A percentile compares a stretch with the other conserved stretches of the same genome.
Evolutionary conservation across 2,113 vertebrate species (phyloP).

Genomic region (Poeciliopsis occidentalis): DNA sequence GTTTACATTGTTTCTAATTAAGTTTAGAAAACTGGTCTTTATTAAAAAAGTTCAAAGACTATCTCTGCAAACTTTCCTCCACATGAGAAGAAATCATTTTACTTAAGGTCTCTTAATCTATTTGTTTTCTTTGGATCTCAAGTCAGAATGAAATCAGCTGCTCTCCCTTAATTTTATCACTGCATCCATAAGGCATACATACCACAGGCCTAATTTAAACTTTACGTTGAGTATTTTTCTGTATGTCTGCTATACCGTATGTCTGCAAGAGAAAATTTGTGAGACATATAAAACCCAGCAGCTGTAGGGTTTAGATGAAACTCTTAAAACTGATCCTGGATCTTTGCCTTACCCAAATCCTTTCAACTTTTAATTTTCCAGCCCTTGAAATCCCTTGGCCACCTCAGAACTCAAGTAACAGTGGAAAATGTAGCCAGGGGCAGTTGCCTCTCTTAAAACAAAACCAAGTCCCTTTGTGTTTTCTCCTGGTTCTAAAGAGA

Average conservation of each 20-base stretch:
- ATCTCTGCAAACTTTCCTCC: background rate
- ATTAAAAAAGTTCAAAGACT: background rate
- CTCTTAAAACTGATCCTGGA: slow-evolving; percentile 12
- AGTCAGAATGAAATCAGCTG: background rate
- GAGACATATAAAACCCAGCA: background rate
- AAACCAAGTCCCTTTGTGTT: slow-evolving; percentile 69
- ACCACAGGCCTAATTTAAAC: slow-evolving; percentile 7
- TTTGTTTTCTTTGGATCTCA: slow-evolving; percentile 21
- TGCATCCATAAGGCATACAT: slow-evolving; percentile 20
- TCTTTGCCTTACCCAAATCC: slow-evolving; percentile 40
- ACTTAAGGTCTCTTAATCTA: slow-evolving; percentile 15
- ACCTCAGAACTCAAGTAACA: slow-evolving; percentile 55
- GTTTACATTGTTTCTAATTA: slow-evolving; percentile 26
- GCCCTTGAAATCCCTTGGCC: slow-evolving; percentile 53
- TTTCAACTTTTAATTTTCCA: slow-evolving; percentile 47
- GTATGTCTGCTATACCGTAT: slow-evolving; percentile 1
- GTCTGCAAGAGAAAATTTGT: background rate
- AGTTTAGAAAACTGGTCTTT: slow-evolving; percentile 5
- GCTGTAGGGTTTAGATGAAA: background rate
- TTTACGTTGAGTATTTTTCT: background rate
- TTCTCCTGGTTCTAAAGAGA: slow-evolving; percentile 67
- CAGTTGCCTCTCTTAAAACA: slow-evolving; percentile 44
- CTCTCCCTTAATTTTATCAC: slow-evolving; percentile 6
- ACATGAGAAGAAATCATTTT: background rate
- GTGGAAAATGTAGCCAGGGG: slow-evolving; percentile 58